A percentile compares a stretch with the other conserved stretches of the same genome.
Conservation (phyloP, 1,140 invertebrate genomes). For the Drosophila orena region DNA sequence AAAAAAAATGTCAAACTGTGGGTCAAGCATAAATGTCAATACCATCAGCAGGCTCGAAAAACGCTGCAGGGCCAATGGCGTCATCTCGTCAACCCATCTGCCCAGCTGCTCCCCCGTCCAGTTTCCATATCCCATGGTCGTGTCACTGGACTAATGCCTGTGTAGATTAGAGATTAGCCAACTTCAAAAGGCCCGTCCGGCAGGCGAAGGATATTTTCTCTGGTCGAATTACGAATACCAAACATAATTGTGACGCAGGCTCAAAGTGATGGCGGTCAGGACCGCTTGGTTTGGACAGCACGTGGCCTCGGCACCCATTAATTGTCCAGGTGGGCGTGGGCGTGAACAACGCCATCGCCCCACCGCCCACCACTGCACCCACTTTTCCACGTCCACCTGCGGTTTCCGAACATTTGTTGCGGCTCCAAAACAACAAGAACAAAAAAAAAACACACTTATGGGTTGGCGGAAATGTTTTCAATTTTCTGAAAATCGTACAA, state of each 20-base stretch:
- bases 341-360: not conserved
- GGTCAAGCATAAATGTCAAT: slow-evolving; percentile 79
- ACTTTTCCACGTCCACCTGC: slow-evolving; percentile 3
- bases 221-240: slow-evolving; percentile 58
- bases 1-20: slow-evolving; percentile 34
- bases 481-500: slow-evolving; percentile 32
- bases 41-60: slow-evolving; percentile 58
- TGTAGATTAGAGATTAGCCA: slow-evolving; percentile 80
- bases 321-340: slow-evolving; percentile 58
- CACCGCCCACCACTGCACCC: too few relatives aligned
- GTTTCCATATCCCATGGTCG: slow-evolving; percentile 39
- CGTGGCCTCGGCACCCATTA: slow-evolving; percentile 51
- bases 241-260: slow-evolving; percentile 58
- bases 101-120: not conserved
- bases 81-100: slow-evolving; percentile 24
- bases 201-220: slow-evolving; percentile 23
- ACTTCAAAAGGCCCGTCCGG: slow-evolving; percentile 52
- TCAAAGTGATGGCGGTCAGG: slow-evolving; percentile 54
- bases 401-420: slow-evolving; percentile 11
- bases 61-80: slow-evolving; percentile 57
- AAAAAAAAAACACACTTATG: not conserved
- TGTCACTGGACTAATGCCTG: slow-evolving; percentile 71
- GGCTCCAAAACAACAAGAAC: not conserved
- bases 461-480: slow-evolving; percentile 28
- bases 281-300: slow-evolving; percentile 31